Evolutionary conservation across 2,113 vertebrate species (phyloP).

Genomic region (Hypocryptadius cinnamomeus): DNA sequence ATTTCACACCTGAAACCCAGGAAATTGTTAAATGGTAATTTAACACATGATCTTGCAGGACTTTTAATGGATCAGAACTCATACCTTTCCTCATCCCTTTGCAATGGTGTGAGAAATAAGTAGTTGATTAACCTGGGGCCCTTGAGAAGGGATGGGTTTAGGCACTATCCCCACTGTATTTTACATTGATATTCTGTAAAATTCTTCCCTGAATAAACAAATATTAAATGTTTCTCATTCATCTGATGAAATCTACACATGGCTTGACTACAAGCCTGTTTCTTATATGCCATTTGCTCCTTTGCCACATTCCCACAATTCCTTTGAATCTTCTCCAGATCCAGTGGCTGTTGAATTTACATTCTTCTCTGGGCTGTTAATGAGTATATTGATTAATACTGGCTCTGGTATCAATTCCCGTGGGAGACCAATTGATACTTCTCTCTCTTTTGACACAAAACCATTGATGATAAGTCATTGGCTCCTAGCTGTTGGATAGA

Average conservation of each 20-base stretch:
- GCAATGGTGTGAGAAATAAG: not conserved
- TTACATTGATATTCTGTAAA: not conserved
- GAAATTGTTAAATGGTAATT: not conserved
- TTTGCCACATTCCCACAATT: not conserved
- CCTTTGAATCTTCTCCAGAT: constrained; percentile 23
- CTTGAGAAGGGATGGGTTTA: not conserved
- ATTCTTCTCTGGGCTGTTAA: constrained; percentile 54
- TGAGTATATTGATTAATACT: constrained; percentile 61
- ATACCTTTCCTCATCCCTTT: not conserved
- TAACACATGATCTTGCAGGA: not conserved
- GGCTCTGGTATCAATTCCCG: constrained; percentile 6
- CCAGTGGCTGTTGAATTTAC: constrained; percentile 37
- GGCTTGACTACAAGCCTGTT: not conserved
- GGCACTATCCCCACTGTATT: not conserved
- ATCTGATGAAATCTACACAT: not conserved
- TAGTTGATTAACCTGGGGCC: not conserved
- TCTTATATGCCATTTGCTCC: not conserved
- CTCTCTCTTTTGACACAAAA: constrained; percentile 55
- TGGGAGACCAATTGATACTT: constrained; percentile 61
- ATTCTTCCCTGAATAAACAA: not conserved
- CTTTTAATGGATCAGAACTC: not conserved
- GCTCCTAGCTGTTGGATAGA: constrained; percentile 44
- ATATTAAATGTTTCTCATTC: not conserved
- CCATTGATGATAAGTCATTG: constrained; percentile 59
- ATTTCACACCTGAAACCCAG: not conserved